phyloP scores from a whole-genome alignment of 2,888 invertebrate genomes.

The Heliconius aoede region DNA sequence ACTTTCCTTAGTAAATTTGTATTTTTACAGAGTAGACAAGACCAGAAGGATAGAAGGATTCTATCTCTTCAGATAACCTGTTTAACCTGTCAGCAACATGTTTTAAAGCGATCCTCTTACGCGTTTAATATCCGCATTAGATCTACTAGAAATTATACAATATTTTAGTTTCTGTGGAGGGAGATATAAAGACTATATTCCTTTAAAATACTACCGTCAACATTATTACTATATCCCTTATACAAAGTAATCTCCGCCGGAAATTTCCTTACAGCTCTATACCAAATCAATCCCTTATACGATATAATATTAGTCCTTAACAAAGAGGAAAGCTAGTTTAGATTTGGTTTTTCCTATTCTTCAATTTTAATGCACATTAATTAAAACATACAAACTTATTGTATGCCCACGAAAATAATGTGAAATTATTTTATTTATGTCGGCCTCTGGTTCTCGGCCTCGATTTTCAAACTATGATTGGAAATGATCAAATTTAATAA shows the following conservation, averaged over 20 bases:
- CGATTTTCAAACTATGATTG: too few species aligned
- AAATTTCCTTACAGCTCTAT: conserved; percentile 49
- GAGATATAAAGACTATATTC: conserved; percentile 28
- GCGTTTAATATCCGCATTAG: conserved; percentile 48
- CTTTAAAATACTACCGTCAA: neutral
- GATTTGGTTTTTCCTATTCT: neutral
- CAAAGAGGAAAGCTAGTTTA: neutral
- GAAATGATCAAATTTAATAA: too few species aligned
- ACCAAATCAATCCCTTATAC: conserved; percentile 36
- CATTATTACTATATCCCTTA: conserved; percentile 15
- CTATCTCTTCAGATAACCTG: conserved; percentile 1
- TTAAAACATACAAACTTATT: too few species aligned
- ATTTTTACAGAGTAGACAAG: neutral
- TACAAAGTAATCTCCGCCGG: conserved; percentile 56
- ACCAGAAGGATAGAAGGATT: conserved; percentile 4
- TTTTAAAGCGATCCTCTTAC: conserved; percentile 41
- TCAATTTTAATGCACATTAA: neutral
- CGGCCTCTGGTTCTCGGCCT: too few species aligned
- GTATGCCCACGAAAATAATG: too few species aligned
- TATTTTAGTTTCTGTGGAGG: conserved; percentile 15
- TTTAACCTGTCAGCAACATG: conserved; percentile 35
- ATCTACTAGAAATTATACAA: conserved; percentile 15
- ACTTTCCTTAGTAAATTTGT: neutral
- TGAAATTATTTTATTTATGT: too few species aligned
- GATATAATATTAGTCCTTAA: conserved; percentile 31